phyloP scores from a whole-genome alignment of 2,888 invertebrate genomes.

The Trachelus tabidus region DNA sequence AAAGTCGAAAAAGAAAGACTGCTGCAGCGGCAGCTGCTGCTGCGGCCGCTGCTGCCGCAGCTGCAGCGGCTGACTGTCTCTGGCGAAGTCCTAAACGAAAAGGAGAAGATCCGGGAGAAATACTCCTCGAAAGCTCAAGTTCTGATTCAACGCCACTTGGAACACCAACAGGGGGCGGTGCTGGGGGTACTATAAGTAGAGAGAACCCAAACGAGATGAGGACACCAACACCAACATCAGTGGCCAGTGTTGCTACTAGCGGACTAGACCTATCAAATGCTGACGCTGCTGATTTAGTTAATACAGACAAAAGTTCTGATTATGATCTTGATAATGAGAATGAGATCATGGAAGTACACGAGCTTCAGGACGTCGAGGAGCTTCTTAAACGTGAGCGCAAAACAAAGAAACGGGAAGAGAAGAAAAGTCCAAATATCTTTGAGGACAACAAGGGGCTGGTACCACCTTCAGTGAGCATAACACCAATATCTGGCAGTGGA shows the following conservation, averaged over 20 bases:
- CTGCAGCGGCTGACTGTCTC: constrained; percentile 68
- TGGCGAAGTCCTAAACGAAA: constrained; percentile 74
- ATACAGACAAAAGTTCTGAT: constrained; percentile 69
- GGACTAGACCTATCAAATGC: constrained; percentile 72
- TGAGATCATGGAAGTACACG: constrained; percentile 70
- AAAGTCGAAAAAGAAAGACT: constrained; percentile 72
- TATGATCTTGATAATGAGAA: constrained; percentile 70
- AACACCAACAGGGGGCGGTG: constrained; percentile 61
- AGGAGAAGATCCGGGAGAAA: constrained; percentile 69
- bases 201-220: constrained; percentile 67
- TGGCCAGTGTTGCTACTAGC: constrained; percentile 44
- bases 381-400: constrained; percentile 72
- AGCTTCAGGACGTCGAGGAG: constrained; percentile 72
- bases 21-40: neutral
- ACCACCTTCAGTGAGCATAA: constrained; percentile 74
- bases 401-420: constrained; percentile 71
- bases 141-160: constrained; percentile 72
- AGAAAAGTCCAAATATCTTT: constrained; percentile 68
- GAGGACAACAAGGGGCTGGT: constrained; percentile 71
- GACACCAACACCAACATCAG: constrained; percentile 68
- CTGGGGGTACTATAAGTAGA: constrained; percentile 45
- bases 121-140: constrained; percentile 73
- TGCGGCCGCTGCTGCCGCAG: neutral
- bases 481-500: constrained; percentile 67
- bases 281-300: constrained; percentile 72